Percentiles rank a stretch among this genome's conserved stretches.
Conservation (phyloP, 2,113 vertebrate genomes). For the Stercorarius parasiticus region DNA sequence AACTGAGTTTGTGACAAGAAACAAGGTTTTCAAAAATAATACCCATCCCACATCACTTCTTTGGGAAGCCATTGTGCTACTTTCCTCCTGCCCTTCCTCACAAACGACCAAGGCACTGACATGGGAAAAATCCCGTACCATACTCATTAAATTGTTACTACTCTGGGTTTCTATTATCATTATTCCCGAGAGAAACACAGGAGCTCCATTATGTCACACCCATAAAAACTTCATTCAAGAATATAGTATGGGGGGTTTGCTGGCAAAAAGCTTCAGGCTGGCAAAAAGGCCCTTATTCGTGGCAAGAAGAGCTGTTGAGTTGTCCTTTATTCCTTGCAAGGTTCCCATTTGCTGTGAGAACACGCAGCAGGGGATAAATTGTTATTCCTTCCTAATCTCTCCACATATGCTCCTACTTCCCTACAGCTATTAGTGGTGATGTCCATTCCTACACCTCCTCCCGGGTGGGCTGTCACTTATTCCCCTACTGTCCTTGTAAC, state of each 20-base stretch:
- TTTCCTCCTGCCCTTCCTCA: background rate
- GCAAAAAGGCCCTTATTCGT: background rate
- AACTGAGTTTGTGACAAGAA: background rate
- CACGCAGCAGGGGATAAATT: background rate
- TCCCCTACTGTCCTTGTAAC: background rate
- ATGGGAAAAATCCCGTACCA: background rate
- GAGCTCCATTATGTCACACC: background rate
- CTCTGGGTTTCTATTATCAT: background rate
- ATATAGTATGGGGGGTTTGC: accelerated
- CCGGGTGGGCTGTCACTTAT: background rate
- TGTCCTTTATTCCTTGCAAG: background rate
- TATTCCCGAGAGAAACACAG: background rate
- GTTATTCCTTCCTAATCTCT: background rate
- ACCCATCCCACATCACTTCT: background rate
- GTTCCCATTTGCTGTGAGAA: background rate
- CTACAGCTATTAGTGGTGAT: background rate
- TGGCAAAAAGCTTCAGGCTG: background rate
- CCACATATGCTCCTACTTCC: background rate
- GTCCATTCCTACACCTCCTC: background rate
- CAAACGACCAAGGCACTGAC: background rate
- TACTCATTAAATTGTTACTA: background rate
- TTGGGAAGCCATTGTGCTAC: background rate
- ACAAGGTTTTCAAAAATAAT: background rate
- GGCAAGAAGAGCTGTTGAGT: background rate
- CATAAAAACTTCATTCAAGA: background rate